Conservation (phyloP, 2,888 invertebrate genomes). For the Apantesis nais region DNA sequence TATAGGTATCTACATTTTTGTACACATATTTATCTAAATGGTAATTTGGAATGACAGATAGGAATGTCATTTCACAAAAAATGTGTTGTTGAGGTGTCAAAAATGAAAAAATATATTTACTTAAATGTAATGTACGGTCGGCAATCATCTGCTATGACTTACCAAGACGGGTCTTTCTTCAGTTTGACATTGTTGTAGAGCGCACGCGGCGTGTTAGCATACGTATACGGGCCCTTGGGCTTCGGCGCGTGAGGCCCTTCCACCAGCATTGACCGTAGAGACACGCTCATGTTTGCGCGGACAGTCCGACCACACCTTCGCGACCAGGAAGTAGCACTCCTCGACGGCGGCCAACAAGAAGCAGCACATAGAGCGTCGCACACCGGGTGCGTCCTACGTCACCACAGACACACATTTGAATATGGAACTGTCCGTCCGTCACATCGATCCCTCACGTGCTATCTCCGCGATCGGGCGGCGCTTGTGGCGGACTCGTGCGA, state of each 20-base stretch:
- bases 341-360: slow-evolving; percentile 62
- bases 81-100: background rate
- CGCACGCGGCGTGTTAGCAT: slow-evolving; percentile 87
- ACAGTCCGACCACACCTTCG: slow-evolving; percentile 34
- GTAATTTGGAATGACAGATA: background rate
- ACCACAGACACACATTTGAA: slow-evolving; percentile 29
- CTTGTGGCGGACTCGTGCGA: background rate
- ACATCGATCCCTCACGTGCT: slow-evolving; percentile 12
- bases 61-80: background rate
- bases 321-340: slow-evolving; percentile 58
- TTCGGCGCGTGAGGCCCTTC: slow-evolving; percentile 71
- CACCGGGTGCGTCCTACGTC: slow-evolving; percentile 8
- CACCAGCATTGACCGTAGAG: slow-evolving; percentile 74
- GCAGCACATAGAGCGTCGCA: slow-evolving; percentile 66
- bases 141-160: slow-evolving; percentile 40
- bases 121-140: background rate
- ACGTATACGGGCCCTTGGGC: slow-evolving; percentile 82
- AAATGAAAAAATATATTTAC: background rate
- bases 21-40: background rate
- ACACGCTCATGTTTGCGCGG: slow-evolving; percentile 65
- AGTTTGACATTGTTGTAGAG: slow-evolving; percentile 86
- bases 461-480: slow-evolving; percentile 6
- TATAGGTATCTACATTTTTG: background rate
- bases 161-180: slow-evolving; percentile 76
- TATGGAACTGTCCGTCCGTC: slow-evolving; percentile 29